A percentile compares a stretch with the other conserved stretches of the same genome.
Conservation (phyloP, 2,113 vertebrate genomes). For the Sylvicapra grimmia region DNA sequence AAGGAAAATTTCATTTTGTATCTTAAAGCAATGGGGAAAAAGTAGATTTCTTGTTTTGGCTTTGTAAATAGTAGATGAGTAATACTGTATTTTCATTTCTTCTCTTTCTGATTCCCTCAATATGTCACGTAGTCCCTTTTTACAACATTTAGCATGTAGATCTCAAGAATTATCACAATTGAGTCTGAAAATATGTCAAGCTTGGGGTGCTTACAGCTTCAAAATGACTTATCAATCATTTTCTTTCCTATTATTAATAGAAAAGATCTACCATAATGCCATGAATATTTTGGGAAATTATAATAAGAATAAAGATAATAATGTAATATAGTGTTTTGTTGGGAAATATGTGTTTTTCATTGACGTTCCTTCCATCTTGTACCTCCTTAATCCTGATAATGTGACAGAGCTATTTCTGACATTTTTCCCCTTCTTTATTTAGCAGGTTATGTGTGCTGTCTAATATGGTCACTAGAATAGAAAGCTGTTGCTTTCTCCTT, state of each 20-base stretch:
- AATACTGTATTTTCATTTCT: neutral
- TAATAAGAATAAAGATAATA: neutral
- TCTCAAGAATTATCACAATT: neutral
- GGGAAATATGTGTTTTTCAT: constrained; percentile 5
- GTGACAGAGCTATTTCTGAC: constrained; percentile 28
- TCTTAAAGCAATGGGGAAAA: neutral
- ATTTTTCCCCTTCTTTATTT: constrained; percentile 28
- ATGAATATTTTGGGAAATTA: constrained; percentile 8
- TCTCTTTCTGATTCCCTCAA: neutral
- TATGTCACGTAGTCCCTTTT: neutral
- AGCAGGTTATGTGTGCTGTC: neutral
- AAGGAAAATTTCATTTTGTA: constrained; percentile 19
- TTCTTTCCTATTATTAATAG: neutral
- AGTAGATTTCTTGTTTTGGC: neutral
- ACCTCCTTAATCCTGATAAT: neutral
- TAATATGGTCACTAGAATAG: constrained; percentile 1
- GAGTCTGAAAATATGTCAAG: neutral
- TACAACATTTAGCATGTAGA: neutral
- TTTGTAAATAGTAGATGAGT: constrained; percentile 23
- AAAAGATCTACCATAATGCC: neutral
- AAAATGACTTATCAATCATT: constrained; percentile 3
- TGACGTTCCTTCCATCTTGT: neutral
- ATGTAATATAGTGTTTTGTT: neutral
- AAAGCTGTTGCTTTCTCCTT: constrained; percentile 16
- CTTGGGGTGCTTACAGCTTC: neutral